Base-by-base conservation (phyloP, 2,888 invertebrate genomes). In the Bugula neritina region DNA sequence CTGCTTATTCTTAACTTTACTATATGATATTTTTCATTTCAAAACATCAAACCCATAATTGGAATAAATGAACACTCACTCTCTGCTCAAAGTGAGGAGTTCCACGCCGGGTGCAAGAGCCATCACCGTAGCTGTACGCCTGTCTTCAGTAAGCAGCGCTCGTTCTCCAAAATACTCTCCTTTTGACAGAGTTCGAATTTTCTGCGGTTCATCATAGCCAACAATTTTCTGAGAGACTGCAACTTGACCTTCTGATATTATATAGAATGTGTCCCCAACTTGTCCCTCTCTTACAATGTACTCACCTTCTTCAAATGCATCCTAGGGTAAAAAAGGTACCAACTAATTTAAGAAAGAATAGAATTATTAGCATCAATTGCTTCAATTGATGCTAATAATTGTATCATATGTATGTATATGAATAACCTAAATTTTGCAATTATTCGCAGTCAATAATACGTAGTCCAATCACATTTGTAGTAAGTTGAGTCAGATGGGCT, bases 91-190 rank as follows among this genome's bases (percentile, higher is more conserved):
- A 0, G 92, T 92, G 27, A 95, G 87, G 78, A 95, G 95, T 76
- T 86, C 95, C 89, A 71, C 93, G 89, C 74, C 93, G 89, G 29
- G 94, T 89, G 71, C 90, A 79, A 92, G 88, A 0, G 95, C 95
- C 69, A 92, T 92, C 27, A 94, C 92, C 75, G 92, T 94, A 5
- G 96, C 96, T 71, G 94, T 91, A 43, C 96, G 87, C 63, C 87
- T 86, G 80, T 93, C 93, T 76, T 93, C 92, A 73, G 80, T 84
- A 34, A 84, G 76, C 72, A 84, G 75, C 54, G 95, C 95, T 83
- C 94, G 94, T 84, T 97, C 97, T 31, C 98, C 98, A 84, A 98
- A 98, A 89, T 95, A 97, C 84, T 98, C 97, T 43, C 97, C 97
- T 83, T 94, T 92, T 74, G 89, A 89, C 72, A 98, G 87, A 72